Conservation (phyloP, 2,113 vertebrate species). For the Brienomyrus brachyistius region DNA sequence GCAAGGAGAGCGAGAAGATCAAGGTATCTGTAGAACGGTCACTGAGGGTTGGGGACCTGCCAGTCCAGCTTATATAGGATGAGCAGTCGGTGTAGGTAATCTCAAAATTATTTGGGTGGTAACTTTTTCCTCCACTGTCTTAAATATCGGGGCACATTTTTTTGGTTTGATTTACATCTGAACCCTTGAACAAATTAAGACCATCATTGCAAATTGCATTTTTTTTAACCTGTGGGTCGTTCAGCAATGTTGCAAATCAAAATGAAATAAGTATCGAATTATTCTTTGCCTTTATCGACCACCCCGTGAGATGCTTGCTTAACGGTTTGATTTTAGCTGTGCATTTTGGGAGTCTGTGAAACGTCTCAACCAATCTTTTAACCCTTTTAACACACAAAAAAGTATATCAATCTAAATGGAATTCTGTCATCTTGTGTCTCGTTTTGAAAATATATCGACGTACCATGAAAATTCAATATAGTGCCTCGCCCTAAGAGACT, state of each 20-base stretch:
- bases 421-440: neutral
- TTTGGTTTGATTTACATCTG: neutral
- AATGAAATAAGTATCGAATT: neutral
- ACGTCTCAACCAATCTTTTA: neutral
- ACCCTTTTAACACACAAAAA: neutral
- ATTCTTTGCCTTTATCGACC: neutral
- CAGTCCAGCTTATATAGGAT: neutral
- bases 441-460: neutral
- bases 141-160: neutral
- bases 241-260: neutral
- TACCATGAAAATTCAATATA: neutral
- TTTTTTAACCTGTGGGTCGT: neutral
- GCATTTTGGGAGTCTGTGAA: neutral
- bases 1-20: constrained; percentile 86
- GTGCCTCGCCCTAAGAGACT: neutral
- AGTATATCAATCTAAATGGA: neutral
- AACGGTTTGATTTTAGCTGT: neutral
- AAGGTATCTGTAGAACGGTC: constrained; percentile 64
- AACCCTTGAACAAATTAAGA: neutral
- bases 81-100: neutral
- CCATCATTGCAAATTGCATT: neutral
- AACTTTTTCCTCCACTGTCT: neutral
- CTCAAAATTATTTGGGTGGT: neutral
- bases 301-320: neutral
- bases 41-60: neutral